These are phyloP conservation scores for Rhea pennata DNA, from an alignment of 2,113 vertebrate species.

Conservation along the genomic window DNA sequence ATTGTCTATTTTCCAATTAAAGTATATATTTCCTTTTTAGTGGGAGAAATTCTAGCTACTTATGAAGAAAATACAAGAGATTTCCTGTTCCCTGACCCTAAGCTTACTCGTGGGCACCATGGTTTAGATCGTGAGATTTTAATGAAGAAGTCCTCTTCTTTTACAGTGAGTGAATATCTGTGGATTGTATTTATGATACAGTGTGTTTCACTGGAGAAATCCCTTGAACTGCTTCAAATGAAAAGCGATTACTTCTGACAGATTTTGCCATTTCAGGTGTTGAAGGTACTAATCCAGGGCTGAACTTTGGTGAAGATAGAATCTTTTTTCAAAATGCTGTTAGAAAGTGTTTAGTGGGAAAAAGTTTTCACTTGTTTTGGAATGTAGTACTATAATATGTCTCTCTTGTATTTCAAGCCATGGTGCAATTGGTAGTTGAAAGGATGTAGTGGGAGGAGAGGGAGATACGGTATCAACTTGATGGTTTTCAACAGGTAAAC, in stretches of 20 bases:
- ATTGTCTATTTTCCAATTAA: slow-evolving; percentile 63
- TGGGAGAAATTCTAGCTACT: slow-evolving; percentile 85
- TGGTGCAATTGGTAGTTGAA: not conserved
- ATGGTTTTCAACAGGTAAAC: not conserved
- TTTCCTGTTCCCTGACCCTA: slow-evolving; percentile 90
- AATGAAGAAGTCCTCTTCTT: slow-evolving; percentile 86
- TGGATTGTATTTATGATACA: slow-evolving; percentile 36
- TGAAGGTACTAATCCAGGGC: slow-evolving; percentile 16
- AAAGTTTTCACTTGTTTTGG: slow-evolving; percentile 31
- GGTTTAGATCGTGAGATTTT: slow-evolving; percentile 85
- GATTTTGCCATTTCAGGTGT: slow-evolving; percentile 37
- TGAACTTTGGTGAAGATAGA: slow-evolving; percentile 25
- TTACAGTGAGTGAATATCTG: slow-evolving; percentile 81
- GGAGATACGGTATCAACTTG: not conserved
- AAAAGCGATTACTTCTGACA: slow-evolving; percentile 41
- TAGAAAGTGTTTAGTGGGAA: not conserved
- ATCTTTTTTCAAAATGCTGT: not conserved
- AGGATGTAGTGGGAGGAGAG: not conserved
- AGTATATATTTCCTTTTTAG: slow-evolving; percentile 75
- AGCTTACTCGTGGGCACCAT: slow-evolving; percentile 73
- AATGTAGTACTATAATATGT: not conserved
- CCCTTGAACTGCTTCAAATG: slow-evolving; percentile 43
- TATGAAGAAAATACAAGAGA: slow-evolving; percentile 88
- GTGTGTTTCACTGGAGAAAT: slow-evolving; percentile 20
- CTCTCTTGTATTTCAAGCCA: not conserved